A percentile compares a stretch with the other conserved stretches of the same genome.
Conservation (phyloP, 2,888 invertebrate species). For the Silvanus unidentatus region DNA sequence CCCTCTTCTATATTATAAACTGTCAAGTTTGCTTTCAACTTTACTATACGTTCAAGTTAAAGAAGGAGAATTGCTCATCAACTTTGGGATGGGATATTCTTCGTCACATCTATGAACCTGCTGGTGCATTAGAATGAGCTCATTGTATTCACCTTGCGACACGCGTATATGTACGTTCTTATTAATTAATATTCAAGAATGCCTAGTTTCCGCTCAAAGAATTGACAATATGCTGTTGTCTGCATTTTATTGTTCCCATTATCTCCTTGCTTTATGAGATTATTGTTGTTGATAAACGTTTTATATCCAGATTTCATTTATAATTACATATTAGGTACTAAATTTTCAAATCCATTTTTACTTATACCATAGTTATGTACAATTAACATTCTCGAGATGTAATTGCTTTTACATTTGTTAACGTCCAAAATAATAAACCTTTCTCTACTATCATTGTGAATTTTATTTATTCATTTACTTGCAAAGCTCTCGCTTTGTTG, state of each 20-base stretch:
- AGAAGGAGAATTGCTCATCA: constrained; percentile 30
- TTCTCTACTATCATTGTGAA: no score
- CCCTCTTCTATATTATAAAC: constrained; percentile 3
- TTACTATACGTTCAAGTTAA: constrained; percentile 15
- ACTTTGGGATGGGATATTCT: constrained; percentile 31
- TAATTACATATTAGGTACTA: no score
- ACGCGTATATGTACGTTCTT: constrained; percentile 24
- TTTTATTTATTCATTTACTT: no score
- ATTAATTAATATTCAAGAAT: constrained; percentile 24
- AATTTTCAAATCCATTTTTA: no score
- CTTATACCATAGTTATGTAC: no score
- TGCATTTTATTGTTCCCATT: not conserved
- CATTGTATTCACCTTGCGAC: constrained; percentile 30
- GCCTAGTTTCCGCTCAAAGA: constrained; percentile 5
- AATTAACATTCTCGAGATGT: no score
- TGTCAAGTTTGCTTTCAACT: constrained; percentile 18
- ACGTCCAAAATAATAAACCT: no score
- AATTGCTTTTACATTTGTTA: no score
- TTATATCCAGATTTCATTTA: no score
- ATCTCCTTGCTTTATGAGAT: constrained; percentile 5
- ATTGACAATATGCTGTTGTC: constrained; percentile 2
- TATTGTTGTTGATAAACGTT: constrained; percentile 4
- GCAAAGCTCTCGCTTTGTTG: no score
- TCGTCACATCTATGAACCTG: constrained; percentile 36
- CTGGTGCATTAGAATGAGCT: constrained; percentile 35